A percentile compares a stretch with the other conserved stretches of the same genome.
Evolutionary conservation across 1,140 invertebrate genomes (phyloP).

Genomic region (Solenopsis invicta): DNA sequence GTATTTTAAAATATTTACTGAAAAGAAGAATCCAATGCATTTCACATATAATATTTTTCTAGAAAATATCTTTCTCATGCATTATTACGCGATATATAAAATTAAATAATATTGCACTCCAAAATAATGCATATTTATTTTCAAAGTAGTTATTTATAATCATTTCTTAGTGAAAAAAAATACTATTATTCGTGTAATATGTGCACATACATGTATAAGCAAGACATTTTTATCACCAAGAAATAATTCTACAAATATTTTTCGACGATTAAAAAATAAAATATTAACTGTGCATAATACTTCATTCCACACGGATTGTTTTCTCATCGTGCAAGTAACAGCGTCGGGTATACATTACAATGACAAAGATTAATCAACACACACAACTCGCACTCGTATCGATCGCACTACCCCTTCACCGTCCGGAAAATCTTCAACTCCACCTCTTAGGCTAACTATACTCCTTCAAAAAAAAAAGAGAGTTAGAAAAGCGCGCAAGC

Average conservation of each 20-base stretch:
- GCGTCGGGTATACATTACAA: background rate
- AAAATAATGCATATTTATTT: background rate
- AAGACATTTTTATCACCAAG: background rate
- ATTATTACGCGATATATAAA: background rate
- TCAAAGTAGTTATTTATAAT: background rate
- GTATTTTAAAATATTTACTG: background rate
- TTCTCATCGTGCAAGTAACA: background rate
- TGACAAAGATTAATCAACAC: slow-evolving; percentile 4
- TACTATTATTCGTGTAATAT: background rate
- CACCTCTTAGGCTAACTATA: background rate
- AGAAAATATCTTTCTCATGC: background rate
- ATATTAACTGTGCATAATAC: background rate
- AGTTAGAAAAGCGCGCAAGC: slow-evolving; percentile 48
- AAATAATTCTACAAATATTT: background rate
- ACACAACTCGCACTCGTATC: background rate
- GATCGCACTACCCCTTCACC: slow-evolving; percentile 19
- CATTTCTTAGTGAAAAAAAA: background rate
- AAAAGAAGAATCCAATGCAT: background rate
- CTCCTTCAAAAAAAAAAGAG: background rate
- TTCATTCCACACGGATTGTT: background rate
- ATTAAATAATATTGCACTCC: background rate
- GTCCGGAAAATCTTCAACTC: background rate
- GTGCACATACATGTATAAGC: background rate
- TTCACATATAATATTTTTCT: background rate
- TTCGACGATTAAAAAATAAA: background rate